Evolutionary conservation across 2,888 invertebrate genomes (phyloP), one percentile per base, ranked within the genome.

Genomic region (Sesamia inferens): DNA sequence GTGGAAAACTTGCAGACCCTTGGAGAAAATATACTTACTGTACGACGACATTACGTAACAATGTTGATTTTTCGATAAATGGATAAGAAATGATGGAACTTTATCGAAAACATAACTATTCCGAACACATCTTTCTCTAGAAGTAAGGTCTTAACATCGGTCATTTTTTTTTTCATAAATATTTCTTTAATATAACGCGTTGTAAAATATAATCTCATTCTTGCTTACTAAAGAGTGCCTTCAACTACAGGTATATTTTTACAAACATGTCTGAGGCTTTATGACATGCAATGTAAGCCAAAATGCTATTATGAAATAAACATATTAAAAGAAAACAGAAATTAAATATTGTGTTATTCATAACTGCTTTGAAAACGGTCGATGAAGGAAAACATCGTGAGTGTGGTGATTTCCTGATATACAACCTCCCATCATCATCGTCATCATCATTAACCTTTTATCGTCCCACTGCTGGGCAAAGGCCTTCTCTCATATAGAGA

Each of bases 1-100:
- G 92, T 85, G 90, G 90, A 90, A 92, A 93, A 92, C 92, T 93
- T 89, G 76, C 79, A 54, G 75, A 78, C 82, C 87, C 87, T 81
- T 58, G 31, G 73, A 79, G 80, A 67, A 76, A 65, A 79, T 77
- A 72, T 81, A 71, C 81, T 77, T 81, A 81, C 81, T 68, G 58
- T 81, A 77, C 42, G 58, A 85, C 47, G 79, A 83, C 81, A 85
- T 80, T 77, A 81, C 61, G 76, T 74, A 75, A 65, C 57, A 68
- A 71, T 80, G 74, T 69, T 74, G 51, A 42, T 62, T 68, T 65
- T 73, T 55, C 4, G 24, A 24, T 44, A 31, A 16, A 64, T 79
- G 16, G 65, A 55, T 3, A 55, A 61, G 16, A 22, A 80, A 74
- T 74, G 4, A 10, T 59, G 14, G 59, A 39, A 78, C 44, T 44